A percentile compares a stretch with the other conserved stretches of the same genome.
phyloP scores from a whole-genome alignment of 2,113 vertebrate genomes.

The Oryzias javanicus region DNA sequence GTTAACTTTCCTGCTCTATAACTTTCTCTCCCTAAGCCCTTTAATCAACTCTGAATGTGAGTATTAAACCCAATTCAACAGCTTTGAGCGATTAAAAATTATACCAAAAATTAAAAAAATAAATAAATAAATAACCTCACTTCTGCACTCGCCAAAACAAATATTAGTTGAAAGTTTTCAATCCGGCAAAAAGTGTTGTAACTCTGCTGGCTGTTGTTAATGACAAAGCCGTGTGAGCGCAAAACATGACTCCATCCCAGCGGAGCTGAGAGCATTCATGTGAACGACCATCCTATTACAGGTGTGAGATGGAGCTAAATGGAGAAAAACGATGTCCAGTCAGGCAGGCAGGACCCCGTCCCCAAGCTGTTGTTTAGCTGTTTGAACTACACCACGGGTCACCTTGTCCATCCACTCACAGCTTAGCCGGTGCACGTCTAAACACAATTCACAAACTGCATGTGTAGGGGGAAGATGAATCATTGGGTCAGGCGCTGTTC shows the following conservation, averaged over 20 bases:
- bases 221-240: conserved; percentile 32
- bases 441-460: conserved; percentile 56
- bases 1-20: too few species aligned
- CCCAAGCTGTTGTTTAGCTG: conserved; percentile 66
- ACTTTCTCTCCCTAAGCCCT: too few species aligned
- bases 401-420: conserved; percentile 64
- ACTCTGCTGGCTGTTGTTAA: conserved; percentile 49
- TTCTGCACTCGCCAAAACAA: neutral
- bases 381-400: conserved; percentile 69
- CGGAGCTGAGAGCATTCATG: conserved; percentile 52
- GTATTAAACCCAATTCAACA: too few species aligned
- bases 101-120: too few species aligned
- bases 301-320: conserved; percentile 69
- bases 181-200: conserved; percentile 9
- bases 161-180: conserved; percentile 2
- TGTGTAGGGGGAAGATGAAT: conserved; percentile 49
- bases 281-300: conserved; percentile 68
- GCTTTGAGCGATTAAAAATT: too few species aligned
- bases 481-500: conserved; percentile 46
- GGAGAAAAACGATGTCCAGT: conserved; percentile 73
- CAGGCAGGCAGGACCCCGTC: conserved; percentile 62
- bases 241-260: conserved; percentile 52
- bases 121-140: too few species aligned
- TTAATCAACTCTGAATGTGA: too few species aligned
- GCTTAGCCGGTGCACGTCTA: conserved; percentile 39